phyloP scores from a whole-genome alignment of 2,888 invertebrate genomes.

The Scaptomyza polygonia region DNA sequence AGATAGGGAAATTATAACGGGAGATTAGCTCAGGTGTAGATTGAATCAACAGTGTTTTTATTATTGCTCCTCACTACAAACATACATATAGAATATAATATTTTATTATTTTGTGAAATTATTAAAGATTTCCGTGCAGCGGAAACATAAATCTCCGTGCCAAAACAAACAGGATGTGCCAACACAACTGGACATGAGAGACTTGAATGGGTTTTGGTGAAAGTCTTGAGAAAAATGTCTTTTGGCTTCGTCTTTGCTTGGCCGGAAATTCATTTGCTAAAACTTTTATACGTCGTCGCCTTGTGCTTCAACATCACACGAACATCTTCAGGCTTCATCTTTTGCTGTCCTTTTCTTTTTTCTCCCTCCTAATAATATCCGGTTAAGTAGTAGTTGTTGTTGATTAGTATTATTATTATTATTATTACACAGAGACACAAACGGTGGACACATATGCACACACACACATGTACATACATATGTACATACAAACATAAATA shows the following conservation, averaged over 20 bases:
- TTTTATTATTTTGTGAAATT: constrained; percentile 7
- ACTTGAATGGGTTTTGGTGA: constrained; percentile 2
- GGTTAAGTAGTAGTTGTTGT: constrained; percentile 28
- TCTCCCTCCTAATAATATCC: constrained; percentile 51
- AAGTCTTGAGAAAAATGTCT: constrained; percentile 34
- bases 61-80: neutral
- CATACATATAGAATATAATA: neutral
- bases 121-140: constrained; percentile 56
- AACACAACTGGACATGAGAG: neutral
- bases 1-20: too few relatives aligned
- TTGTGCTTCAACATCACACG: neutral
- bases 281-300: constrained; percentile 28
- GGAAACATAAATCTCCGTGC: constrained; percentile 40
- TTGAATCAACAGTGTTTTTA: constrained; percentile 22
- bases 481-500: neutral
- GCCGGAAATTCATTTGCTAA: constrained; percentile 60
- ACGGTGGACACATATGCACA: neutral
- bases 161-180: constrained; percentile 4
- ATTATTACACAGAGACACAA: neutral
- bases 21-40: constrained; percentile 26
- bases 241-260: constrained; percentile 8
- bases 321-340: neutral
- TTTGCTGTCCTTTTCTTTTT: neutral
- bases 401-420: neutral
- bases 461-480: neutral